Base-by-base conservation (phyloP, 2,797 vertebrate genomes). In the Acrossocheilus wenchowensis region DNA sequence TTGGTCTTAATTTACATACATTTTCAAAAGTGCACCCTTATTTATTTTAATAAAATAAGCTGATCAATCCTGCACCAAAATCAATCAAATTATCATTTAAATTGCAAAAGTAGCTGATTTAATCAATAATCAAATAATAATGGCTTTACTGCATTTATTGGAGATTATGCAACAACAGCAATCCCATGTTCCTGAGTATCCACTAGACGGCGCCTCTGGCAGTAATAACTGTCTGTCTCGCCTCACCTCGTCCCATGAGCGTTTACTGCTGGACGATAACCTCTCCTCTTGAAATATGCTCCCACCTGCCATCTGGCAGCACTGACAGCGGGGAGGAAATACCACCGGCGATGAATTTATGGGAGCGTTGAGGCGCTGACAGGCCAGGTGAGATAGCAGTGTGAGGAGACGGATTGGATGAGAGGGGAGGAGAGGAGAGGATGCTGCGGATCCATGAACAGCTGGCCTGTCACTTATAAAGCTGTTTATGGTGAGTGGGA, bases 311-410 rank as follows among this genome's bases (percentile, higher is more conserved):
- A 89, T 90, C 91, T 91, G 84, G 30, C 87, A 41, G 87, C 2
- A 78, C 91, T 92, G 94, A 94, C 93, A 94, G 92, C 88, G n/a
- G 89, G 92, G 92, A 94, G 91, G 90, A 93, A 95, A 92, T 90
- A 92, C 91, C 92, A 50, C 91, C 87, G 81, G 85, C 87, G 54
- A 74, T 82, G 88, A 86, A 95, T 94, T 89, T 92, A 94, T 90
- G 93, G 92, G 69, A 80, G 72, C 88, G 92, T 92, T 93, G 92
- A 91, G 91, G 87, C 88, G 91, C 91, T 93, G 93, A 93, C 92
- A 92, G 91, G 86, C 39, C 6, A 62, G 89, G 88, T 85, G 86
- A 92, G 93, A 93, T 83, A 57, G 83, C 41, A 78, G 82, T 6
- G 34, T 5, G 9, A 39, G 36, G 64, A 75, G 43, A 78, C 45